Conservation (phyloP, 2,113 vertebrate genomes). For the Shinisaurus crocodilurus region DNA sequence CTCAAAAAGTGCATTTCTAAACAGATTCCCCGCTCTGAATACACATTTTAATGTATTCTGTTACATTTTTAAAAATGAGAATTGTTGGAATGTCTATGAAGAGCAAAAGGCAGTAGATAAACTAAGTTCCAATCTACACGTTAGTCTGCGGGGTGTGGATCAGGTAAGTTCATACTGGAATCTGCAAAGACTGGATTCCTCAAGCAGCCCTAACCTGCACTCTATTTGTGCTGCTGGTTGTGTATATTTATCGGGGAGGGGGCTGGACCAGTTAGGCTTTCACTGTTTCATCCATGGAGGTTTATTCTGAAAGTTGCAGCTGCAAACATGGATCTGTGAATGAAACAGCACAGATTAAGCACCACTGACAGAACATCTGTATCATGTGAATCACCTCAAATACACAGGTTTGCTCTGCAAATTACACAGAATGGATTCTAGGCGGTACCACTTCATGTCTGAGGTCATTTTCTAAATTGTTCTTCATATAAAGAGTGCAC, state of each 20-base stretch:
- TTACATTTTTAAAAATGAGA: neutral
- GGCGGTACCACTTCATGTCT: neutral
- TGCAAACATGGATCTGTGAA: neutral
- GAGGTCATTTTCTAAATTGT: neutral
- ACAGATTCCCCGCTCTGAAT: neutral
- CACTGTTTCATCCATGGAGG: neutral
- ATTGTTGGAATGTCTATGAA: neutral
- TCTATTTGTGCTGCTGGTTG: neutral
- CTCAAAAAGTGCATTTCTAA: too few species aligned
- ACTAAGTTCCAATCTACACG: neutral
- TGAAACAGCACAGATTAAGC: neutral
- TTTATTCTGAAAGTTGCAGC: too few species aligned
- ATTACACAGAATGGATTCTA: neutral
- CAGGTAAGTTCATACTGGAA: neutral
- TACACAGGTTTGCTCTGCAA: neutral
- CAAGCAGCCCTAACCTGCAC: neutral
- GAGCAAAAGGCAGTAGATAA: neutral
- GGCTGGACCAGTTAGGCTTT: neutral
- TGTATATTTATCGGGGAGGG: neutral
- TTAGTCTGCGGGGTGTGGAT: neutral
- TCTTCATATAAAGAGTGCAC: neutral
- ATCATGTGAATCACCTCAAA: neutral
- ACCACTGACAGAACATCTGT: neutral
- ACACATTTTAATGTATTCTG: neutral
- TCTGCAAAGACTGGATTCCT: neutral